Evolutionary conservation across 1,140 invertebrate species (phyloP).

Genomic region (Delia radicum): DNA sequence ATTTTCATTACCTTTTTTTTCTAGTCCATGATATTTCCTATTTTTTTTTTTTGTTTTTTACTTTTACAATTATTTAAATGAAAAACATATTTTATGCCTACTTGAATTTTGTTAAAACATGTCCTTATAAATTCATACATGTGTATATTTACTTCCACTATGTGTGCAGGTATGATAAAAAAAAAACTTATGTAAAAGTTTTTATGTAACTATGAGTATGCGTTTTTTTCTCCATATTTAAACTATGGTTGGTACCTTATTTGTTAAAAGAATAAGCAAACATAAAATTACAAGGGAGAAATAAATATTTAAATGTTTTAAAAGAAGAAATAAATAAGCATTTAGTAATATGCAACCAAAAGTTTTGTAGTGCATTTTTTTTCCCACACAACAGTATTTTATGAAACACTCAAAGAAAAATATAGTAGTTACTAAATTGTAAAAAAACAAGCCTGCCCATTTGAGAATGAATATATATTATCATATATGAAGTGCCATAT

Average conservation of each 20-base stretch:
- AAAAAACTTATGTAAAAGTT: no score
- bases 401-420: no score
- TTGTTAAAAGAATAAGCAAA: not conserved
- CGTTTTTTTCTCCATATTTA: not conserved
- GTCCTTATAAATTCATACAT: not conserved
- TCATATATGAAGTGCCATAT: no score
- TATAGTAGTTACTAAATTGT: no score
- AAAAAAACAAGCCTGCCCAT: no score
- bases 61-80: conserved; percentile 19
- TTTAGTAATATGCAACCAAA: not conserved
- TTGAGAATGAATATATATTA: no score
- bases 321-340: not conserved
- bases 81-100: conserved; percentile 21
- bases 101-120: conserved; percentile 7
- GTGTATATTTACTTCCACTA: not conserved
- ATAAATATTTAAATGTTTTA: not conserved
- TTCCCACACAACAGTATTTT: not conserved
- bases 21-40: not conserved
- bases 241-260: not conserved
- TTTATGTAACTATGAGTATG: no score
- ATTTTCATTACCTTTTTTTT: no score
- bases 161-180: no score
- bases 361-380: not conserved
- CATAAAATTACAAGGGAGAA: not conserved
- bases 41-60: not conserved